Base-by-base conservation (phyloP, 2,888 invertebrate species). In the Drosophila falleni region DNA sequence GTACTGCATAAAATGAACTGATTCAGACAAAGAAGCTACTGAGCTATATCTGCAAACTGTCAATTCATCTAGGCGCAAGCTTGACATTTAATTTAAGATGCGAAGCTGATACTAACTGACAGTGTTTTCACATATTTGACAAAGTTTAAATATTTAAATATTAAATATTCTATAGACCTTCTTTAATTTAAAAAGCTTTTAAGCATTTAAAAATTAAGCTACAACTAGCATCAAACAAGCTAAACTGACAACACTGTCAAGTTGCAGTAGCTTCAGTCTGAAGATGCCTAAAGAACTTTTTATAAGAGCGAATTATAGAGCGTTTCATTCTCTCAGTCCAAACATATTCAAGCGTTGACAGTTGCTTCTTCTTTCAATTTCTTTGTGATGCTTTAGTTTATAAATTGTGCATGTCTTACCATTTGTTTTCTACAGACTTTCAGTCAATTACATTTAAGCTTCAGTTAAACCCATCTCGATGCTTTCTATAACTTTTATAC, bases 1-100 rank as follows among this genome's bases (percentile, higher is more conserved):
- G 56, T 75, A 80, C 73, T 74, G 66, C 69, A 66, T 74, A 63
- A 60, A 69, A 49, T 51, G 51, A 44, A 51, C 53, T 51, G 47
- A 46, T 35, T 33, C 61, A 46, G 42, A 44, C 68, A 59, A 63
- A 56, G 53, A 60, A 31, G 13, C 61, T 50, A 9, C 47, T 16
- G 29, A 37, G 49, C 15, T 46, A 3, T 41, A 33, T 3, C 2
- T 15, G 49, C 23, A n/a, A 42, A 62, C 61, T 65, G 70, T 53
- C 75, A 63, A 42, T 19, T 47, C 46, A 58, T 67, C 68, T 67
- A 44, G 41, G 41, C 53, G 35, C 53, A 59, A 74, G 46, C 67
- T 67, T 31, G 59, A 64, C n/a, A 64, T 63, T 69, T 47, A 59
- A 64, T 53, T 56, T 50, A 58, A 60, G 51, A 64, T 42, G 53